Conservation (phyloP, 2,113 vertebrate species). For the Bagarius yarrelli region DNA sequence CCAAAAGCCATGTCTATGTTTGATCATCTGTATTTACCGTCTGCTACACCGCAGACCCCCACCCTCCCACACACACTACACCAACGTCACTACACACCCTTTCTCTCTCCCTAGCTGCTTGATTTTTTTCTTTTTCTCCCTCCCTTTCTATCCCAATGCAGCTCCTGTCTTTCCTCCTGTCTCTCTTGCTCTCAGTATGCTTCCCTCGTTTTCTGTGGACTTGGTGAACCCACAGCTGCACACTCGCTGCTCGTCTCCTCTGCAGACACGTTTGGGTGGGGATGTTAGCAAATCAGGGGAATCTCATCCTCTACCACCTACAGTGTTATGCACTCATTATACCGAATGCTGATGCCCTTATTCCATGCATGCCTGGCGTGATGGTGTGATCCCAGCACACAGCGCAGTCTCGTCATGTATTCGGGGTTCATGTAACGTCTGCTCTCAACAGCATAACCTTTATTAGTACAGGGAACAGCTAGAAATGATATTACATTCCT, state of each 20-base stretch:
- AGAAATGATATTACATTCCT: background rate
- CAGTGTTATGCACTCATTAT: background rate
- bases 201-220: conserved; percentile 45
- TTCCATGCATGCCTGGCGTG: background rate
- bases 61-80: conserved; percentile 28
- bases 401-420: background rate
- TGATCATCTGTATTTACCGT: conserved; percentile 42
- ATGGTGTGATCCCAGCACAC: conserved; percentile 13
- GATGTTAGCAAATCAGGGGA: conserved; percentile 31
- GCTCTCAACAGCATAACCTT: background rate
- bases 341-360: background rate
- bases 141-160: conserved; percentile 40
- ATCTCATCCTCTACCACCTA: conserved; percentile 7
- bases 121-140: conserved; percentile 18
- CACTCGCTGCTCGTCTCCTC: conserved; percentile 18
- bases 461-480: background rate
- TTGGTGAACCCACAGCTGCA: conserved; percentile 45
- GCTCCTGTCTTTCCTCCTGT: conserved; percentile 33
- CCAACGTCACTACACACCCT: conserved; percentile 2
- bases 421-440: background rate
- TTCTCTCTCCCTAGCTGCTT: background rate
- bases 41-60: conserved; percentile 32
- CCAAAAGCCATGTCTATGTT: conserved; percentile 22
- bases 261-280: conserved; percentile 47
- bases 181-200: conserved; percentile 42